Conservation (phyloP, 1,140 invertebrate genomes). For the Drosophila nikananu region DNA sequence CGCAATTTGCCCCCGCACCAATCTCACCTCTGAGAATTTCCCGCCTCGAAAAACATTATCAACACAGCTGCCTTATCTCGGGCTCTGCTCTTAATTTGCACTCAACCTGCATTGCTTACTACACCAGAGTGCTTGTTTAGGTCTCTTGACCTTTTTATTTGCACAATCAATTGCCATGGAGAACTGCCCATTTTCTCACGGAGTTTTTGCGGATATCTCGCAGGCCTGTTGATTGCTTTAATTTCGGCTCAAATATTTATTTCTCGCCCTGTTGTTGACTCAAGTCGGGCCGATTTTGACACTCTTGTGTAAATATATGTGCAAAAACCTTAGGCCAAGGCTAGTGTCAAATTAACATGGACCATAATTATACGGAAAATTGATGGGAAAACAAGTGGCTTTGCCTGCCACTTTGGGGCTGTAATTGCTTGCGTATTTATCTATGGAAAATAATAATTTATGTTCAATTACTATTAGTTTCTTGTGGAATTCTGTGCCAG, state of each 20-base stretch:
- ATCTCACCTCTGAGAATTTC: conserved; percentile 12
- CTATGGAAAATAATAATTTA: conserved; percentile 25
- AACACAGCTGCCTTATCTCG: conserved; percentile 3
- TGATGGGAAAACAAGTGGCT: conserved; percentile 31
- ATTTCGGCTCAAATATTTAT: conserved; percentile 38
- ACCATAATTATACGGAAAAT: conserved; percentile 32
- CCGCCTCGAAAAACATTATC: conserved; percentile 15
- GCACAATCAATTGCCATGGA: conserved; percentile 3
- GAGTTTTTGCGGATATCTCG: conserved; percentile 17
- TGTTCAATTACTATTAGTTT: background rate
- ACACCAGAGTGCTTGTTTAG: conserved; percentile 13
- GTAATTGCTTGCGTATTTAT: conserved; percentile 19
- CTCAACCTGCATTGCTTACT: conserved; percentile 22
- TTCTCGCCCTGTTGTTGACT: conserved; percentile 28
- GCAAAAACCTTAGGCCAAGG: conserved; percentile 25
- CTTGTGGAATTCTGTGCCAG: background rate
- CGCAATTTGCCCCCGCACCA: conserved; percentile 4
- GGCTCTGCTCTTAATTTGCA: conserved; percentile 14
- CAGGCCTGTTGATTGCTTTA: conserved; percentile 21
- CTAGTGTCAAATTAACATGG: conserved; percentile 36
- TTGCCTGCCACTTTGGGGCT: conserved; percentile 1
- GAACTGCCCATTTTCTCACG: conserved; percentile 36
- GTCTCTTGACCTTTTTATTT: conserved; percentile 43
- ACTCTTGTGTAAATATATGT: conserved; percentile 38
- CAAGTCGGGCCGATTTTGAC: conserved; percentile 4